Percentiles rank a stretch among this genome's conserved stretches.
phyloP scores from a whole-genome alignment of 2,113 vertebrate genomes.

The Syngnathus scovelli region DNA sequence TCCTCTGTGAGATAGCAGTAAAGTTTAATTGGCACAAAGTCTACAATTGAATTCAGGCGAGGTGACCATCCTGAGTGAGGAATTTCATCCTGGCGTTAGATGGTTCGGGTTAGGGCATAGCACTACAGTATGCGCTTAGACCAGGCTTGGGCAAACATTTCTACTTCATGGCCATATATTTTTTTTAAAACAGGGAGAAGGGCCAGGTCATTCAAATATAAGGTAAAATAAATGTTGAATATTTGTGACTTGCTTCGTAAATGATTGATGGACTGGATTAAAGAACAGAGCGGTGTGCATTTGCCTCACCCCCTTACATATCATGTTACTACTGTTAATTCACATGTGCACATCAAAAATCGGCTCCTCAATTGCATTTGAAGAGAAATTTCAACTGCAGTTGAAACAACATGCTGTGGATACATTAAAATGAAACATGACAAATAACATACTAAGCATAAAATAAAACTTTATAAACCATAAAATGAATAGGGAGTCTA shows the following conservation, averaged over 20 bases:
- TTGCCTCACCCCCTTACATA: too few species aligned
- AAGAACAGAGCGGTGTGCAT: neutral
- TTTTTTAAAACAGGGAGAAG: neutral
- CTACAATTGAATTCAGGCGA: neutral
- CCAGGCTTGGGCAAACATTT: neutral
- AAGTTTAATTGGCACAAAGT: neutral
- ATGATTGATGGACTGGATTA: neutral
- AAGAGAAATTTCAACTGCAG: neutral
- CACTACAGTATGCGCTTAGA: neutral
- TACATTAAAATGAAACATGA: neutral
- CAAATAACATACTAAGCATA: neutral
- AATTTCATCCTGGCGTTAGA: conserved; percentile 13
- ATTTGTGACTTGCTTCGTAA: neutral
- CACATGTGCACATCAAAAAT: neutral
- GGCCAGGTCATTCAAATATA: neutral
- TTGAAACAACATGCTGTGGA: neutral
- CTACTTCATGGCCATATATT: neutral
- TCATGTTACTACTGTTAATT: too few species aligned
- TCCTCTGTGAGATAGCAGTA: neutral
- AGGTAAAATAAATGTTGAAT: neutral
- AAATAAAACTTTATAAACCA: neutral
- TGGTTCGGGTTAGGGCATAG: too few species aligned
- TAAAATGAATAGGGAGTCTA: neutral
- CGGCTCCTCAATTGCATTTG: neutral
- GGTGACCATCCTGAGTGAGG: neutral